Conservation (phyloP, 2,113 vertebrate species). For the Motacilla tschutschensis region DNA sequence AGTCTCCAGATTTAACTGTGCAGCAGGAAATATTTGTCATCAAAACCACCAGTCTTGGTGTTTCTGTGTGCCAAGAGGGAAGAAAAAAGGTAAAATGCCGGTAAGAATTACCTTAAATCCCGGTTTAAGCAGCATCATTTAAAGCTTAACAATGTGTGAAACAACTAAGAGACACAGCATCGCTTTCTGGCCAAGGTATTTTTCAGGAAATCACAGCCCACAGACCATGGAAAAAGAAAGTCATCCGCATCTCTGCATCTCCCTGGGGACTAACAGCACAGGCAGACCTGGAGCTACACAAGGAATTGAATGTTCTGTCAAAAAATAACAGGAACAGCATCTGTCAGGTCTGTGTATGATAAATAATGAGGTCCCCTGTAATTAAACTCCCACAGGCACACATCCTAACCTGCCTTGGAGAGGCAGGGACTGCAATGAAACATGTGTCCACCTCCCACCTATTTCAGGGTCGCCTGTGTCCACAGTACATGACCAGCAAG, state of each 20-base stretch:
- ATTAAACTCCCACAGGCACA: neutral
- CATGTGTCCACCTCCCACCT: neutral
- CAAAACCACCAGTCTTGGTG: neutral
- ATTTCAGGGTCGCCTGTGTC: rapidly evolving
- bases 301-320: neutral
- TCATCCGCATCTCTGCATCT: rapidly evolving
- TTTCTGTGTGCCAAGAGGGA: neutral
- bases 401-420: neutral
- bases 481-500: rapidly evolving
- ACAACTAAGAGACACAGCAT: rapidly evolving
- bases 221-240: neutral
- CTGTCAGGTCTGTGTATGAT: neutral
- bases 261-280: neutral
- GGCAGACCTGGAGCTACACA: neutral
- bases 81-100: neutral
- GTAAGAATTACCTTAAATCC: neutral
- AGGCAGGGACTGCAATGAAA: neutral
- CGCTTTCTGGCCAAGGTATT: neutral
- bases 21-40: neutral
- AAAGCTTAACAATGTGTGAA: neutral
- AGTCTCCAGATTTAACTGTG: neutral
- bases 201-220: neutral
- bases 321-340: neutral
- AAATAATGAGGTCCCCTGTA: neutral
- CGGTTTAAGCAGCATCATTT: neutral